Evolutionary conservation across 2,888 invertebrate species (phyloP).

Genomic region (Malacosoma neustria): DNA sequence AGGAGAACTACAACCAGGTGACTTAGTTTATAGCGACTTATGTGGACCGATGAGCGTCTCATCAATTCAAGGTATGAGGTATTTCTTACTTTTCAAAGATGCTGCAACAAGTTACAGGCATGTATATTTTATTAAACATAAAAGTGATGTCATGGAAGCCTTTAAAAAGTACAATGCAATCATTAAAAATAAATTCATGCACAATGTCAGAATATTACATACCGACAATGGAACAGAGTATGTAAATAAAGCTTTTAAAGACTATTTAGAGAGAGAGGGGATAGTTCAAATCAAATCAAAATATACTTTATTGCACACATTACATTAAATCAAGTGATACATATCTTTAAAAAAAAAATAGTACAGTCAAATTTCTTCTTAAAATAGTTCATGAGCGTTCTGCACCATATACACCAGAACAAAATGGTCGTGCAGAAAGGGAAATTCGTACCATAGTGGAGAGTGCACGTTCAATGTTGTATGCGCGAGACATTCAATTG

Average conservation of each 20-base stretch:
- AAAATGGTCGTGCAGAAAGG: constrained; percentile 25
- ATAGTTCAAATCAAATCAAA: too few relatives aligned
- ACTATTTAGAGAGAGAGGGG: constrained; percentile 13
- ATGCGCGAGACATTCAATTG: constrained; percentile 15
- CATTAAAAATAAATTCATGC: constrained; percentile 15
- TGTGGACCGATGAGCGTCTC: constrained; percentile 15
- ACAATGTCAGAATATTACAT: constrained; percentile 15
- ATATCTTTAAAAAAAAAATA: too few relatives aligned
- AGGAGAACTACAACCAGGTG: constrained; percentile 13
- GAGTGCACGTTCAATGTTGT: constrained; percentile 20
- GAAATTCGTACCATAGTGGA: constrained; percentile 27
- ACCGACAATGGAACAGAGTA: constrained; percentile 19
- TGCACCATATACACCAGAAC: constrained; percentile 24
- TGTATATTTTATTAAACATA: constrained; percentile 19
- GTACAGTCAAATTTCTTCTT: too few relatives aligned
- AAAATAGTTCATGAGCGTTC: constrained; percentile 22
- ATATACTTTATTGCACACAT: too few relatives aligned
- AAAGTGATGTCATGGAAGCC: constrained; percentile 17
- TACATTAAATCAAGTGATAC: too few relatives aligned
- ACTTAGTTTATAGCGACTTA: constrained; percentile 17
- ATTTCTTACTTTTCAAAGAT: constrained; percentile 21
- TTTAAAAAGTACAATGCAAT: constrained; percentile 16
- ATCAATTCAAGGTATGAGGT: constrained; percentile 16
- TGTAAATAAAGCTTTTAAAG: constrained; percentile 14
- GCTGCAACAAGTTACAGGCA: constrained; percentile 17